Evolutionary conservation across 1,140 invertebrate species (phyloP), one percentile per base, ranked within the genome.

Genomic region (Pogonomyrmex barbatus): DNA sequence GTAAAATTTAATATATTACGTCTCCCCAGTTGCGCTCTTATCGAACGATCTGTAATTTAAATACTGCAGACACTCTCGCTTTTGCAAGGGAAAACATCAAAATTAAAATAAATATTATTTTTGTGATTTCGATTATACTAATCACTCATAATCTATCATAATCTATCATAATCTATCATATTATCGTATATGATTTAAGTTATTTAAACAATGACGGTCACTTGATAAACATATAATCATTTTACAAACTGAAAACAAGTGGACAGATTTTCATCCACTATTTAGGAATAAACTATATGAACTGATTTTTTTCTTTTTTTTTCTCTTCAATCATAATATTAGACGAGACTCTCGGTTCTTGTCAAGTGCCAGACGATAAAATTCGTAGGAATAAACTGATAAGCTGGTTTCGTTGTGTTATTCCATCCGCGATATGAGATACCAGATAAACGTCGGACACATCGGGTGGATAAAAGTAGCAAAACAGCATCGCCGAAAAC

Each of bases 361-460:
- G 89, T 93, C 91, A 91, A 91, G 91, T 92, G 85, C 75, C 88
- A 90, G 90, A 89, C 85, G 87, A 93, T 93, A 93, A 93, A 92
- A 88, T 91, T 92, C 91, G 89, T 90, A 91, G 78, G 71, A 89
- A 91, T 88, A 87, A 67, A 75, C 67, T 79, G 92, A 93, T 93
- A 93, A 93, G 91, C 90, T 63, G 87, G 68, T 67, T 87, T 88
- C 90, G 83, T 90, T 89, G 75, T 85, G 85, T 90, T 89, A 87
- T 88, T 91, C 70, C 47, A 85, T 42, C 58, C 14, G 50, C 30
- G 70, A 88, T 84, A 87, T 42, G 6, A 58, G 24, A n/a, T n/a
- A 63, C 36, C 67, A 81, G 87, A 88, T 88, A 87, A 86, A 88
- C 73, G 90, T 75, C 39, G 54, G 45, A n/a, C 71, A 14, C n/a